Percentiles rank a stretch among this genome's conserved stretches.
phyloP scores from a whole-genome alignment of 92 coral and sea anemone genomes.

The Siderastrea radians region DNA sequence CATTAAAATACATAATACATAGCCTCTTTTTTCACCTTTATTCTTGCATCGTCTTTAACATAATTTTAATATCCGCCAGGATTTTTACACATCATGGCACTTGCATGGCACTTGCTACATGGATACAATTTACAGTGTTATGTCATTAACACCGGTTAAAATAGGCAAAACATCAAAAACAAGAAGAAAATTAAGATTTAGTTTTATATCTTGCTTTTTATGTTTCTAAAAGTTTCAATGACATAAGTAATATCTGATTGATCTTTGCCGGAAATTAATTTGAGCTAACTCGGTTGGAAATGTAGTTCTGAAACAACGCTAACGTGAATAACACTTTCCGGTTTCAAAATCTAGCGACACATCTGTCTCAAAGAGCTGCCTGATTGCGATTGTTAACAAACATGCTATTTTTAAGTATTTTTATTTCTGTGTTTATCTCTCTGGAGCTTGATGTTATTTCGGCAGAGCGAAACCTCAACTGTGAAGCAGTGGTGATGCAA shows the following conservation, averaged over 20 bases:
- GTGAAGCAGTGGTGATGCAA: not conserved
- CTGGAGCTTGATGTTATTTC: not conserved
- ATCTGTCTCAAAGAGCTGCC: not conserved
- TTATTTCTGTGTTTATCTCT: not conserved
- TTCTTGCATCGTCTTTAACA: too few species aligned
- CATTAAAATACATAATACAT: too few species aligned
- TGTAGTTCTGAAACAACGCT: not conserved
- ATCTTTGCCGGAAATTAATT: not conserved
- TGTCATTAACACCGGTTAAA: too few species aligned
- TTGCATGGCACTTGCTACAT: too few species aligned
- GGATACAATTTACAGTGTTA: too few species aligned
- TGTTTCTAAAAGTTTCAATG: too few species aligned
- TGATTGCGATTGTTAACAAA: not conserved
- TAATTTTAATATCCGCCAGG: too few species aligned
- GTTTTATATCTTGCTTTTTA: too few species aligned
- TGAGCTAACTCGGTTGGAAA: not conserved
- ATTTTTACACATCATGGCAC: too few species aligned
- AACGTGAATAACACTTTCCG: not conserved
- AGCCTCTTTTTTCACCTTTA: too few species aligned
- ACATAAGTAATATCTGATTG: not conserved
- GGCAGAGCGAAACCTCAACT: not conserved
- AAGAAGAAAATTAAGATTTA: too few species aligned
- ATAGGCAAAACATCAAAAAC: too few species aligned
- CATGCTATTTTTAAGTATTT: constrained; percentile 1
- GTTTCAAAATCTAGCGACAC: not conserved